Evolutionary conservation across 2,113 vertebrate genomes (phyloP), one percentile per base, ranked within the genome.

Genomic region (Atherinomorus stipes): DNA sequence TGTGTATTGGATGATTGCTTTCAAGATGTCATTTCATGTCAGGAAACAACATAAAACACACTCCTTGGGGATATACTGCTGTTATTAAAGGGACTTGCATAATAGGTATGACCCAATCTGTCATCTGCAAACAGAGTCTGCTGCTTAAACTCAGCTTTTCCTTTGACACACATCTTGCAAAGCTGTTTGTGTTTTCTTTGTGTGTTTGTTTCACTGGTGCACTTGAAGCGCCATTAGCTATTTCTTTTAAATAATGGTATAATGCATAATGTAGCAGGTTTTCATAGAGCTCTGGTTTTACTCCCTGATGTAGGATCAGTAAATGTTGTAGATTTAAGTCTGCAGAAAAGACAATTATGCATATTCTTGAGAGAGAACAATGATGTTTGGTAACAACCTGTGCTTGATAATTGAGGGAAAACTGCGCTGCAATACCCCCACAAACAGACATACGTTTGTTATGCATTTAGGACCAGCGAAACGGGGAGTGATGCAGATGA

Each of bases 401-500:
- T 54, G 28, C 18, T 64, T 16, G 4, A 69, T 50, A 31, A 45
- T 50, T 34, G 25, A 22, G 12, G 2, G 40, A 37, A 54, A 19
- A 80, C 34, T 68, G 69, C 57, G 71, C 73, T 22, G 64, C 71
- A 63, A 70, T 64, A 18, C 47, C 4, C 37, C 67, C 44, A 45
- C 28, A 80, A 31, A 90, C 82, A 89, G 50, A 76, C 21, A 28
- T 57, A 26, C 61, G 40, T 82, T 83, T 90, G 78, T 88, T 73
- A 34, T 68, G 56, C 23, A 76, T 75, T 37, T 18, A 76, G 47
- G 40, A 31, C 15, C 21, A 63, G 53, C 53, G 56, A 50, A 71
- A 67, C 64, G 84, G 47, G 62, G 50, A 72, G 74, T n/a, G 57
- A 68, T 84, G 69, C 67, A 82, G 74, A 85, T 75, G 83, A 80